Evolutionary conservation across 2,113 vertebrate species (phyloP).

Genomic region (Poecilia latipinna): DNA sequence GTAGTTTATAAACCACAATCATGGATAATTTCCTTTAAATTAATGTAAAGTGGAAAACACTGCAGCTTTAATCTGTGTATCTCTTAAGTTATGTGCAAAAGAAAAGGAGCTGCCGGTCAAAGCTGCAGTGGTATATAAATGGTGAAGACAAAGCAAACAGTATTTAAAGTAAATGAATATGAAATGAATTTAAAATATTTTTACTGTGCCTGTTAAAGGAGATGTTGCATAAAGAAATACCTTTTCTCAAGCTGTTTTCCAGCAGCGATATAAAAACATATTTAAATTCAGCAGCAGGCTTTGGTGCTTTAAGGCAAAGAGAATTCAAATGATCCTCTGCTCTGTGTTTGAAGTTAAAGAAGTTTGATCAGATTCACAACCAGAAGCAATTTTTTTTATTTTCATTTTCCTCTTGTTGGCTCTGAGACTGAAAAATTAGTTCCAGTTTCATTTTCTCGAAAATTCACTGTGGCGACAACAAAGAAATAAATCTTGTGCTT

Average conservation of each 20-base stretch:
- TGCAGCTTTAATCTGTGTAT: too few relatives aligned
- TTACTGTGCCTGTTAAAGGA: neutral
- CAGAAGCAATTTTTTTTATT: conserved; percentile 22
- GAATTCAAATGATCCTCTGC: neutral
- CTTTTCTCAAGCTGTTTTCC: neutral
- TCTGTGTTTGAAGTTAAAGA: conserved; percentile 18
- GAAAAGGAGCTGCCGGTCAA: neutral
- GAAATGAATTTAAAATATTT: neutral
- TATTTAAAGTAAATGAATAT: neutral
- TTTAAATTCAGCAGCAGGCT: conserved; percentile 11
- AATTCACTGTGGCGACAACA: conserved; percentile 54
- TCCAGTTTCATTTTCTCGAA: conserved; percentile 52
- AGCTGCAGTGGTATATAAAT: neutral
- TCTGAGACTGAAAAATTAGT: conserved; percentile 33
- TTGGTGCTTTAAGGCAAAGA: neutral
- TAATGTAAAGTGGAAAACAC: neutral
- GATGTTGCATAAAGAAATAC: neutral
- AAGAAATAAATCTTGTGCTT: conserved; percentile 40
- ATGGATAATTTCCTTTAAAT: neutral
- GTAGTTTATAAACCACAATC: too few relatives aligned
- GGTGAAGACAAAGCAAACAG: neutral
- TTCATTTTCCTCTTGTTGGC: conserved; percentile 19
- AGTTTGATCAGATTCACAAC: conserved; percentile 49
- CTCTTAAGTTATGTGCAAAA: too few relatives aligned
- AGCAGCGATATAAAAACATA: neutral